phyloP scores from a whole-genome alignment of 2,113 vertebrate species.

The Oncorhynchus masou region DNA sequence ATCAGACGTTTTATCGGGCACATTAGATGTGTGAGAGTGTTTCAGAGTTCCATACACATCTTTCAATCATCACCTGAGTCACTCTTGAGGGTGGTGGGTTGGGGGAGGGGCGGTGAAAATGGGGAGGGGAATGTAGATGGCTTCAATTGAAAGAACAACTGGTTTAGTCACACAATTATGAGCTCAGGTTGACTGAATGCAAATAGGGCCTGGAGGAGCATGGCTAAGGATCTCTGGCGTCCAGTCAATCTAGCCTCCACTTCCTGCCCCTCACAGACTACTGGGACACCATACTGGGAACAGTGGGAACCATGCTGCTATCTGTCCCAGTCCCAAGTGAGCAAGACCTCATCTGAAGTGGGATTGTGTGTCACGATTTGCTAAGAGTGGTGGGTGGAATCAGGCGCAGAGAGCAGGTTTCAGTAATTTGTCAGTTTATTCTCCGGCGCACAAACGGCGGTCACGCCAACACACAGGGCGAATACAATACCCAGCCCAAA shows the following conservation, averaged over 20 bases:
- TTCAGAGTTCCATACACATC: background rate
- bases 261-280: conserved; percentile 54
- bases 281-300: conserved; percentile 66
- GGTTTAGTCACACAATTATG: conserved; percentile 78
- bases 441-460: too few relatives aligned
- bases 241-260: conserved; percentile 53
- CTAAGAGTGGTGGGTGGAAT: too few relatives aligned
- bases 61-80: background rate
- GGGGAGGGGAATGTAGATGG: conserved; percentile 51
- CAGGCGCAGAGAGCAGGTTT: too few relatives aligned
- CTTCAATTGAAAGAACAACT: conserved; percentile 79
- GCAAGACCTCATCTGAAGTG: background rate
- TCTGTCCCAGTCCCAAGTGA: background rate
- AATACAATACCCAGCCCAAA: too few relatives aligned
- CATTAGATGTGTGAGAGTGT: background rate
- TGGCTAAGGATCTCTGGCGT: conserved; percentile 71
- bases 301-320: background rate
- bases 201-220: conserved; percentile 70
- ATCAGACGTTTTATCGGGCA: background rate
- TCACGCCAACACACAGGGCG: too few relatives aligned
- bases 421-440: too few relatives aligned
- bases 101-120: conserved; percentile 28
- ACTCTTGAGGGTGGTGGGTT: conserved; percentile 50
- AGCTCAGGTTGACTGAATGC: conserved; percentile 73
- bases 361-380: too few relatives aligned